phyloP scores from a whole-genome alignment of 2,888 invertebrate species.

The Lepidonotus clava region DNA sequence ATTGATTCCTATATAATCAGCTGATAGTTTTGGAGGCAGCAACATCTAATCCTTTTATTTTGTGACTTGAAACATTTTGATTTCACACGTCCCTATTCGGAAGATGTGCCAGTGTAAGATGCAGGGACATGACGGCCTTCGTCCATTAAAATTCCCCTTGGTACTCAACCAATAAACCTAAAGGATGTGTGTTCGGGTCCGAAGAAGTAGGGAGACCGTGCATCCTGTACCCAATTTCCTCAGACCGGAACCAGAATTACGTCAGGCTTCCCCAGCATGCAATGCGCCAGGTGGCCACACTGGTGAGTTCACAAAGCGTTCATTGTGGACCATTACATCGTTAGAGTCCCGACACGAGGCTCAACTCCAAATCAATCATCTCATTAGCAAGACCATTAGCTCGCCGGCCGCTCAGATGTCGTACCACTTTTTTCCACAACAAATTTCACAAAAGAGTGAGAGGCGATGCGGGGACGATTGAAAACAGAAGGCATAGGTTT shows the following conservation, averaged over 20 bases:
- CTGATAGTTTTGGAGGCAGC: too few relatives aligned
- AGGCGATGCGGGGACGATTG: neutral
- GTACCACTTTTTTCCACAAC: neutral
- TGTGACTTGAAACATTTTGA: too few relatives aligned
- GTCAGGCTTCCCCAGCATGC: constrained; percentile 19
- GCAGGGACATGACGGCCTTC: too few relatives aligned
- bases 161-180: too few relatives aligned
- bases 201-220: too few relatives aligned
- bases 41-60: too few relatives aligned
- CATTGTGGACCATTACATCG: constrained; percentile 19
- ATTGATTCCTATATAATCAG: too few relatives aligned
- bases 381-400: constrained; percentile 9
- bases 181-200: too few relatives aligned
- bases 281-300: constrained; percentile 45
- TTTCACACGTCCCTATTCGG: too few relatives aligned
- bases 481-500: constrained; percentile 20
- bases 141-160: too few relatives aligned
- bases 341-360: neutral
- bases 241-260: constrained; percentile 17
- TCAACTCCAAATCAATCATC: constrained; percentile 23
- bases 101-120: too few relatives aligned
- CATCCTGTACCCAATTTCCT: neutral
- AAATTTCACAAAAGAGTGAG: neutral
- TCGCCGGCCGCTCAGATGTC: constrained; percentile 1
- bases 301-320: constrained; percentile 11